Conservation (phyloP, 2,888 invertebrate genomes). For the Macrosoma leucophasiata region DNA sequence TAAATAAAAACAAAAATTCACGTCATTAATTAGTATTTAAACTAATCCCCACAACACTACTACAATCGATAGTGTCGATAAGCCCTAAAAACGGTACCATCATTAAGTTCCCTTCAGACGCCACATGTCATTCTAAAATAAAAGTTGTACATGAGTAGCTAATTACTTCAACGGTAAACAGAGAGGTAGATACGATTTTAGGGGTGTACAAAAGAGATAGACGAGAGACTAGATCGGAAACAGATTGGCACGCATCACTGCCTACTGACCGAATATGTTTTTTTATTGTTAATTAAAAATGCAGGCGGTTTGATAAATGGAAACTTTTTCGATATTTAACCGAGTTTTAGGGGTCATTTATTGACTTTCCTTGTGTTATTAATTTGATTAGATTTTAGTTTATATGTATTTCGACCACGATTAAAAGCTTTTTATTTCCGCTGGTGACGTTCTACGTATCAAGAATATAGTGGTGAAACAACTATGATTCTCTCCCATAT, state of each 20-base stretch:
- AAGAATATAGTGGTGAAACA: no score
- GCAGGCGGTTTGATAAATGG: constrained; percentile 59
- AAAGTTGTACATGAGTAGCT: constrained; percentile 67
- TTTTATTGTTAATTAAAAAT: constrained; percentile 71
- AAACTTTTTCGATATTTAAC: constrained; percentile 54
- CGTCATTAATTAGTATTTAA: no score
- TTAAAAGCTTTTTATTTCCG: no score
- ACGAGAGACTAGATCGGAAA: constrained; percentile 55
- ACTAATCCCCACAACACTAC: no score
- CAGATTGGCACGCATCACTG: constrained; percentile 69
- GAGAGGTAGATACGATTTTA: constrained; percentile 28
- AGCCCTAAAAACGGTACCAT: constrained; percentile 40
- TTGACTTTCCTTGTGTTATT: no score
- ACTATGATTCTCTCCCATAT: no score
- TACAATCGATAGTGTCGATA: constrained; percentile 52
- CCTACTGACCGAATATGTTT: constrained; percentile 59
- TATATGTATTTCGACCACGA: no score
- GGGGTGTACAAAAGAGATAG: constrained; percentile 34
- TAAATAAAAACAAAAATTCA: no score
- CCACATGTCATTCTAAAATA: constrained; percentile 71
- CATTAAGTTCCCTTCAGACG: constrained; percentile 55
- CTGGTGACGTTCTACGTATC: no score
- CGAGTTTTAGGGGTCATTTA: constrained; percentile 34
- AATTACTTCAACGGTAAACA: constrained; percentile 51
- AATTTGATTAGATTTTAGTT: no score